Base-by-base conservation (phyloP, 2,888 invertebrate genomes). In the Euplagia quadripunctaria region DNA sequence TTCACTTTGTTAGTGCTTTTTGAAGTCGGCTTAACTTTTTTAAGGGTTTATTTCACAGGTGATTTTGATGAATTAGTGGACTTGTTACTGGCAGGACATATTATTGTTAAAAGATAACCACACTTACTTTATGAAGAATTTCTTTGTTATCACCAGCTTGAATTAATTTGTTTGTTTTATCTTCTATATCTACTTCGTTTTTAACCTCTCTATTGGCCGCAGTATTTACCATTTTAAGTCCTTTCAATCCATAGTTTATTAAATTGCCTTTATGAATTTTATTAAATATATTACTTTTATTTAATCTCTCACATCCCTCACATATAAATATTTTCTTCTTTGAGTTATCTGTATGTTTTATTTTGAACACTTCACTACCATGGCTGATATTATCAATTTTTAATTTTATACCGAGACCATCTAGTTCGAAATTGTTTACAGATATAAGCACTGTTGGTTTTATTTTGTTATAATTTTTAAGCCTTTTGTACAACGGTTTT, bases 401-500 rank as follows among this genome's bases (percentile, higher is more conserved):
- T 82, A 92, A 87, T 77, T 84, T 79, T 55, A 91, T 78, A 66
- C 79, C 94, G 72, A 90, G 74, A 89, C 94, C 94, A 85, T 86
- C 86, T 91, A 91, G 94, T 90, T 93, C 90, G 31, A 89, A 81
- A 74, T 85, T 90, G 80, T 90, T 85, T 72, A 90, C 75, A 16
- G 85, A 80, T 72, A 87, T 81, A n/a, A 82, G 77, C 69, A 85
- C 73, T 79, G 86, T 87, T 70, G 90, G 86, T 68, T 82, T 85
- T 61, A 87, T 79, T 77, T 88, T 88, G 66, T 87, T 86, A 58
- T 79, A 72, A 43, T 80, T 78, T 76, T 85, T 91, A 3, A 89
- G 76, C 86, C 91, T 93, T 76, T 85, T 90, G 73, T 95, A 95
- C 64, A 95, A 88, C 9, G 95, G 95, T 89, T 89, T 91, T 0